Evolutionary conservation across 2,888 invertebrate genomes (phyloP).

Genomic region (Gandaritis pyraliata): DNA sequence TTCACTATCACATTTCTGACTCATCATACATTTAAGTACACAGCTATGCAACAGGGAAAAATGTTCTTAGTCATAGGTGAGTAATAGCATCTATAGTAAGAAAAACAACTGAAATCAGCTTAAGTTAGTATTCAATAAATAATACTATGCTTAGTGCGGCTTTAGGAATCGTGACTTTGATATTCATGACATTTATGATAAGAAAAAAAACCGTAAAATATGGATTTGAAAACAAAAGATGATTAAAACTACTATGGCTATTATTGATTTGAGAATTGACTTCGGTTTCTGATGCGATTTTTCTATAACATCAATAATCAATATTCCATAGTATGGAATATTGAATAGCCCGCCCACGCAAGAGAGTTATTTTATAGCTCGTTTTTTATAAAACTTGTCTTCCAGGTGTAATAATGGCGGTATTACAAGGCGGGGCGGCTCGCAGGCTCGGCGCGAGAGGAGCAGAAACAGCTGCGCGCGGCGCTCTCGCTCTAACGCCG

Average conservation of each 20-base stretch:
- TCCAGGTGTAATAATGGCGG: conserved; percentile 92
- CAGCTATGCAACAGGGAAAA: conserved; percentile 98
- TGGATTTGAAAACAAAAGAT: neutral
- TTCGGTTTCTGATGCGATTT: too few relatives aligned
- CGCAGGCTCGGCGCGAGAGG: conserved; percentile 89
- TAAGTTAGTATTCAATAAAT: neutral
- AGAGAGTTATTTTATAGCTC: too few relatives aligned
- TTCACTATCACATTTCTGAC: conserved; percentile 98
- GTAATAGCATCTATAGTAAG: conserved; percentile 37
- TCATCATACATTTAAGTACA: conserved; percentile 95
- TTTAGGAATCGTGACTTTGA: neutral
- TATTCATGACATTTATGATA: too few relatives aligned
- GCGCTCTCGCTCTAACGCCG: conserved; percentile 92
- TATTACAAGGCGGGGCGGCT: conserved; percentile 95
- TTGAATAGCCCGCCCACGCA: too few relatives aligned
- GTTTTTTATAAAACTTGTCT: too few relatives aligned
- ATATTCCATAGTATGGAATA: too few relatives aligned
- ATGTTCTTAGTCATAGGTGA: conserved; percentile 97
- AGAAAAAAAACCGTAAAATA: neutral
- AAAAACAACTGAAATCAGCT: too few relatives aligned
- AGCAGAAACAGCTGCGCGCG: conserved; percentile 88
- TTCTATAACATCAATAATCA: too few relatives aligned
- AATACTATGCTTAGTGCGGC: neutral
- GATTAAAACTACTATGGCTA: neutral
- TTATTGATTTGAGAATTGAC: too few relatives aligned